A percentile compares a stretch with the other conserved stretches of the same genome.
phyloP scores from a whole-genome alignment of 2,888 invertebrate genomes.

The Branchipolynoe longqiensis region DNA sequence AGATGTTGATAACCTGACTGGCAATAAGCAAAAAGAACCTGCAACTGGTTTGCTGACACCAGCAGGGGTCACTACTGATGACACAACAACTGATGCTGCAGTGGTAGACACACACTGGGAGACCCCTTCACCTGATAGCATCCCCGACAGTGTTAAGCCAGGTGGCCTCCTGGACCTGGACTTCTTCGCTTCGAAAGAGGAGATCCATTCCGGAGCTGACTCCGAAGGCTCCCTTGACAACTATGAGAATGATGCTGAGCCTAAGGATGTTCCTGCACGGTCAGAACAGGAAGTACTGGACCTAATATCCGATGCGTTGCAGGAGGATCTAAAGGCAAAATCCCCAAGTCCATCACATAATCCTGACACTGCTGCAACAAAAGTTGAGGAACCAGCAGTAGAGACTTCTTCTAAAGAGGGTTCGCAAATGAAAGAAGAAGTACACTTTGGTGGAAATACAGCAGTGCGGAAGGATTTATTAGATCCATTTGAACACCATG shows the following conservation, averaged over 20 bases:
- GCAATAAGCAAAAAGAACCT: neutral
- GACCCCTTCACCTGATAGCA: neutral
- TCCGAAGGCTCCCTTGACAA: constrained; percentile 33
- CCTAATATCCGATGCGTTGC: constrained; percentile 10
- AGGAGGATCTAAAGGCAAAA: neutral
- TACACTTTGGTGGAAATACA: too few relatives aligned
- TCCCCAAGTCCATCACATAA: neutral
- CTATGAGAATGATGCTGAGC: constrained; percentile 10
- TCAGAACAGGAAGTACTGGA: constrained; percentile 17
- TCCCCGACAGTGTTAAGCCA: constrained; percentile 21
- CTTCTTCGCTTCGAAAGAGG: constrained; percentile 38
- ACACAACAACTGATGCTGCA: neutral
- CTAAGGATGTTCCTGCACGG: neutral
- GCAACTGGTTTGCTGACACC: neutral
- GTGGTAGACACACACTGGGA: neutral
- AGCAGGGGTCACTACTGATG: neutral
- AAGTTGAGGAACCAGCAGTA: neutral
- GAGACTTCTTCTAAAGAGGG: too few relatives aligned
- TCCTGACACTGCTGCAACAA: neutral
- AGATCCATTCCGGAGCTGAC: neutral
- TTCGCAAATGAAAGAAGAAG: too few relatives aligned
- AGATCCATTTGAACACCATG: constrained; percentile 44
- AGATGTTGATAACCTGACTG: too few relatives aligned
- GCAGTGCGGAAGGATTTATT: neutral
- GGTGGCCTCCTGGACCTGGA: constrained; percentile 25